Conservation (phyloP, 2,113 vertebrate species). For the Oophaga pumilio region DNA sequence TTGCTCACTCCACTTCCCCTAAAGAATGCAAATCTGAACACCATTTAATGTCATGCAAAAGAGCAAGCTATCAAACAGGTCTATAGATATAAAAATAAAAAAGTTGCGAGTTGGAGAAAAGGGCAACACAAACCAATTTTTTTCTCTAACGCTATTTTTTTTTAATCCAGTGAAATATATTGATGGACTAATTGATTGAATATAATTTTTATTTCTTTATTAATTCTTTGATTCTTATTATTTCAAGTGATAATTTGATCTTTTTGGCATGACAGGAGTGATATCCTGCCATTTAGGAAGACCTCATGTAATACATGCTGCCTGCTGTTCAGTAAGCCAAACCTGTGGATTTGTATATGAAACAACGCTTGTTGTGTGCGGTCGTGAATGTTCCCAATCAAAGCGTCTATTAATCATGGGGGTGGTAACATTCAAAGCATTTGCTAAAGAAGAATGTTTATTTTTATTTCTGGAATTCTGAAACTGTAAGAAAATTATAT, state of each 20-base stretch:
- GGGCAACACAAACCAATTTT: no score
- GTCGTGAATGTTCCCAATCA: conserved; percentile 24
- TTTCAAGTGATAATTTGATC: background rate
- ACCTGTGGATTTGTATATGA: conserved; percentile 27
- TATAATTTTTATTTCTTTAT: background rate
- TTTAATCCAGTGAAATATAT: background rate
- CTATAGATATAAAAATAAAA: no score
- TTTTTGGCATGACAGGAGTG: background rate
- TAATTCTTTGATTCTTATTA: background rate
- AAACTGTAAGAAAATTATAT: conserved; percentile 15
- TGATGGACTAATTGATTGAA: background rate
- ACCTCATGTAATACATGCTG: background rate
- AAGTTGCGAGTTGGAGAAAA: no score
- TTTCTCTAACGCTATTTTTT: background rate
- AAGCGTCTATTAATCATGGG: conserved; percentile 32
- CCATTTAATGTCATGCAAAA: no score
- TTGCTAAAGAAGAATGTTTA: conserved; percentile 9
- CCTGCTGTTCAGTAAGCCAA: conserved; percentile 6
- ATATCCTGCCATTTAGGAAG: conserved; percentile 11
- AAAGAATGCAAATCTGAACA: no score
- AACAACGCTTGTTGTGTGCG: conserved; percentile 17
- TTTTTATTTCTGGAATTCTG: conserved; percentile 22
- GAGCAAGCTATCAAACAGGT: no score
- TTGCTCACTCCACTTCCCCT: no score
- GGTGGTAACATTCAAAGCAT: conserved; percentile 22